These are phyloP conservation scores for Tachystola acroxantha DNA, from an alignment of 2,888 invertebrate genomes.

Conservation along the genomic window DNA sequence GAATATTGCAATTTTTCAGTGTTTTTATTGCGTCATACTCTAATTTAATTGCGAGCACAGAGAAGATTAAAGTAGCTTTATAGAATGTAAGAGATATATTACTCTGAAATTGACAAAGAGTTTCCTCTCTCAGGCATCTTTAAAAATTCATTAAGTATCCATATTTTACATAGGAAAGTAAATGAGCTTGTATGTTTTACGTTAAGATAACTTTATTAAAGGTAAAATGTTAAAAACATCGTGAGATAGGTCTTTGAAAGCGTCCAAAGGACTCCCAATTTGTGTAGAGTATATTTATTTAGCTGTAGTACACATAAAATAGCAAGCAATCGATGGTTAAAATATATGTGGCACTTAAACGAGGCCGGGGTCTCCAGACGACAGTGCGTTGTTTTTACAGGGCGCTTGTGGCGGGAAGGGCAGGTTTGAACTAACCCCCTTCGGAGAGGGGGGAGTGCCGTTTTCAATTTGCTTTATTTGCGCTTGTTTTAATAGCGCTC, in stretches of 20 bases:
- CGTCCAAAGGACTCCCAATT: too few species aligned
- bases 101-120: slow-evolving; percentile 44
- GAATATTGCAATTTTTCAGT: slow-evolving; percentile 38
- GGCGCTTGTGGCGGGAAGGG: slow-evolving; percentile 29
- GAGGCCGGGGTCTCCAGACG: slow-evolving; percentile 39
- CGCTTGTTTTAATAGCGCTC: slow-evolving; percentile 75
- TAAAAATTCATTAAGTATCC: too few species aligned
- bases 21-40: slow-evolving; percentile 29
- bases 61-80: slow-evolving; percentile 15
- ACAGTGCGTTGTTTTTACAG: slow-evolving; percentile 52
- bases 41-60: slow-evolving; percentile 35
- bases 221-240: too few species aligned
- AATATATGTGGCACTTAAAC: slow-evolving; percentile 37
- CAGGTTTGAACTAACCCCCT: slow-evolving; percentile 39
- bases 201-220: too few species aligned
- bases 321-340: slow-evolving; percentile 15
- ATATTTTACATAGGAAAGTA: too few species aligned
- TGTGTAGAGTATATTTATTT: too few species aligned
- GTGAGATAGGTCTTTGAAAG: too few species aligned
- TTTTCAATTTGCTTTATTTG: slow-evolving; percentile 78
- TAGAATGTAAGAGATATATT: not conserved
- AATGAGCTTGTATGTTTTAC: too few species aligned
- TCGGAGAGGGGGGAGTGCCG: slow-evolving; percentile 47
- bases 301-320: too few species aligned
- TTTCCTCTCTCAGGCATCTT: too few species aligned